Evolutionary conservation across 2,113 vertebrate species (phyloP), one percentile per base, ranked within the genome.

Genomic region (Carassius gibelio): DNA sequence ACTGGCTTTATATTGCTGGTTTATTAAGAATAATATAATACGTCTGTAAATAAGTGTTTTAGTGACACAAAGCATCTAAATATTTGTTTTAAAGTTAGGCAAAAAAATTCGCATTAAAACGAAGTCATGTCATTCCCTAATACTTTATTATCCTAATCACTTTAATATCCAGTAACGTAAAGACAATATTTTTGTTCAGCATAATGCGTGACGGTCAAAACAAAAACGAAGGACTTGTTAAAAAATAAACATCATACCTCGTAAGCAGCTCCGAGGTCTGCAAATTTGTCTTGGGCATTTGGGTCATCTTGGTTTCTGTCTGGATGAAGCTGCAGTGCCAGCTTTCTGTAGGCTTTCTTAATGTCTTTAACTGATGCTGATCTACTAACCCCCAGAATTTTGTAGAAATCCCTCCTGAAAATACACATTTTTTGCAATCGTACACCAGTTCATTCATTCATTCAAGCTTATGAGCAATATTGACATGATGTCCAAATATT

Each of bases 301-400:
- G 98, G 98, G 82, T 99, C 98, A 87, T 99, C 98, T 1, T 91
- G 98, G 81, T 99, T 99, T 87, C 98, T 92, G 92, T 99, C 98
- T 1, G 98, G 98, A 86, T 99, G 98, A 19, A 99, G 91, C 92
- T 99, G 98, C 21, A 99, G 92, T 4, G 98, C 98, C 83, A 99
- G 93, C 88, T 99, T 99, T 81, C 98, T 96, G 91, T 99, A 99
- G 21, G 98, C 98, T 93, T 99, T 99, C 89, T 99, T 99, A 85
- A 99, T 98, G 86, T 99, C 98, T 92, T 97, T 96, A 86, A 99
- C 93, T 11, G 97, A 95, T 21, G 97, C 98, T 0, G 92, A 92
- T 78, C 95, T 97, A 62, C 92, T 96, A n/a, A 99, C 98, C 5
- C 97, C 98, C 84, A 99, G 88, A 72, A 99, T 99, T 87, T 97